phyloP scores from a whole-genome alignment of 2,113 vertebrate species.

The Cacatua alba region DNA sequence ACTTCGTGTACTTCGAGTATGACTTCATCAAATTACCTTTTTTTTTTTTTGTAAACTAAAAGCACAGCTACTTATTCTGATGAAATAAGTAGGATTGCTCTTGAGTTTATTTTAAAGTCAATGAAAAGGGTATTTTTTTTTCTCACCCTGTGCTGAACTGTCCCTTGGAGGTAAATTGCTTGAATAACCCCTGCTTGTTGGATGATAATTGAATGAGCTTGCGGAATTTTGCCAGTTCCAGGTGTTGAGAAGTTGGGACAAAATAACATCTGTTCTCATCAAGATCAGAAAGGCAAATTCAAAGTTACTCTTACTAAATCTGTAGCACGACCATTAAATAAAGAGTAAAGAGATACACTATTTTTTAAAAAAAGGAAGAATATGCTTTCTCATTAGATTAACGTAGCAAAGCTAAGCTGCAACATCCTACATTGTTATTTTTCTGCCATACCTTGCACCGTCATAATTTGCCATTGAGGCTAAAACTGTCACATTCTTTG shows the following conservation, averaged over 20 bases:
- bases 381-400: not conserved
- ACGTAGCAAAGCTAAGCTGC: not conserved
- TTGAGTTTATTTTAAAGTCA: not conserved
- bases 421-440: not conserved
- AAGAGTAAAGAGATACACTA: not conserved
- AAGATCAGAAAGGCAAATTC: slow-evolving; percentile 52
- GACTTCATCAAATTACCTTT: not conserved
- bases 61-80: not conserved
- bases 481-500: not conserved
- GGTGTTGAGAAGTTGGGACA: slow-evolving; percentile 39
- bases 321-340: not conserved
- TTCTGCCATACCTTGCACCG: not conserved
- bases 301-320: slow-evolving; percentile 53
- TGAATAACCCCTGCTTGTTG: slow-evolving; percentile 23
- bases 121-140: not conserved
- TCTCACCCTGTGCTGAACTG: not conserved
- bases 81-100: not conserved
- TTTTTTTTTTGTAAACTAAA: not conserved
- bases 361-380: not conserved
- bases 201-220: slow-evolving; percentile 47
- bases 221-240: slow-evolving; percentile 52
- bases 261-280: slow-evolving; percentile 69
- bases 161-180: slow-evolving; percentile 24
- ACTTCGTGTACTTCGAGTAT: not conserved
- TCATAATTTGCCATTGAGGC: not conserved